Evolutionary conservation across 1,140 invertebrate species (phyloP).

Genomic region (Caerostris extrusa): DNA sequence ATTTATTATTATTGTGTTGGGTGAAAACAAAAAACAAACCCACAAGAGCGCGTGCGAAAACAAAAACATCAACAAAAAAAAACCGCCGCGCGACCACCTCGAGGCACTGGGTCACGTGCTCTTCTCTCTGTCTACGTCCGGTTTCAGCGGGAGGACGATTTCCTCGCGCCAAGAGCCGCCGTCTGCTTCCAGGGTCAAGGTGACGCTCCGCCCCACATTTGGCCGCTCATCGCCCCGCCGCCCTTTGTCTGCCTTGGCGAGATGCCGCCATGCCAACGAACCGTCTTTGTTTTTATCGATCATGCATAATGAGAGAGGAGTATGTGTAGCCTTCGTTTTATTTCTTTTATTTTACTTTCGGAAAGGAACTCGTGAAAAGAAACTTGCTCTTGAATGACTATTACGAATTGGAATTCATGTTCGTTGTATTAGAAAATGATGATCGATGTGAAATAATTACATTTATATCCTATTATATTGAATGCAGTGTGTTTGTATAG

Average conservation of each 20-base stretch:
- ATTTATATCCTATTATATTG: too few species aligned
- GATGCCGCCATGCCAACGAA: background rate
- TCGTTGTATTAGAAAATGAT: too few species aligned
- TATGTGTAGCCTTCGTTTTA: background rate
- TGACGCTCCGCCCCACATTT: slow-evolving; percentile 7
- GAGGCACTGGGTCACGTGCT: slow-evolving; percentile 70
- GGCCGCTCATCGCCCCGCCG: slow-evolving; percentile 15
- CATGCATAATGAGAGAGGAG: background rate
- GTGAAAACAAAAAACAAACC: background rate
- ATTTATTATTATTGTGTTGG: background rate
- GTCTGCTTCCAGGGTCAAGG: slow-evolving; percentile 72
- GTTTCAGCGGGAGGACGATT: slow-evolving; percentile 50
- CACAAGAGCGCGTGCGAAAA: background rate
- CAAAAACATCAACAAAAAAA: slow-evolving; percentile 34
- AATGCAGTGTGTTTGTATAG: too few species aligned
- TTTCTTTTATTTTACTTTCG: background rate
- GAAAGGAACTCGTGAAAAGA: too few species aligned
- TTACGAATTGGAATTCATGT: too few species aligned
- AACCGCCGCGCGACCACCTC: background rate
- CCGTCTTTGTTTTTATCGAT: slow-evolving; percentile 13
- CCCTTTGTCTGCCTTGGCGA: background rate
- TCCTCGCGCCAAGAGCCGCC: slow-evolving; percentile 50
- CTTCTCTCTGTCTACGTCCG: slow-evolving; percentile 44
- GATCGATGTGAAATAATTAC: too few species aligned
- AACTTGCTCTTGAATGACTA: too few species aligned